These are phyloP conservation scores for Campoletis sonorensis DNA, from an alignment of 1,140 invertebrate genomes.

Conservation along the genomic window DNA sequence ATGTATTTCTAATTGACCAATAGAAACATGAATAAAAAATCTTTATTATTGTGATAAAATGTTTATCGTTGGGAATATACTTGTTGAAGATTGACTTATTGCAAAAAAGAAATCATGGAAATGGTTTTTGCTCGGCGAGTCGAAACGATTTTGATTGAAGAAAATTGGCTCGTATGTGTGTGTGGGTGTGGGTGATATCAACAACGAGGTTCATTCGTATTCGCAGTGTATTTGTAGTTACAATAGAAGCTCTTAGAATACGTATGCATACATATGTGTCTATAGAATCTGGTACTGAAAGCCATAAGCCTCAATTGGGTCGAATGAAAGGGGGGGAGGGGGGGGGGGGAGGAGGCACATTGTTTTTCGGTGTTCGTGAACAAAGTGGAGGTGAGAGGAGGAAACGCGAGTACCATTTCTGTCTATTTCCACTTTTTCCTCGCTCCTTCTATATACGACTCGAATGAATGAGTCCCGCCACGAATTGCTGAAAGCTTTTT, in stretches of 20 bases:
- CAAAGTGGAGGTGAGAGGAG: constrained; percentile 34
- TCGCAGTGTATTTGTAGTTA: background rate
- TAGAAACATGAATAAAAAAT: too few species aligned
- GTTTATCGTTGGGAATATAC: background rate
- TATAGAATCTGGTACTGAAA: constrained; percentile 17
- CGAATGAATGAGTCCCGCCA: constrained; percentile 30
- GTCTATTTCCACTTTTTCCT: background rate
- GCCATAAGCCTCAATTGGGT: constrained; percentile 33
- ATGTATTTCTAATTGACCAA: too few species aligned
- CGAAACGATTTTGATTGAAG: background rate
- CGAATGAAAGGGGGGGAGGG: constrained; percentile 1
- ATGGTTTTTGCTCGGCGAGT: background rate
- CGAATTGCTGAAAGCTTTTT: constrained; percentile 39
- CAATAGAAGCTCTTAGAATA: constrained; percentile 4
- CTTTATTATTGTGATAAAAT: background rate
- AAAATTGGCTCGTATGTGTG: background rate
- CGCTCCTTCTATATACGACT: background rate
- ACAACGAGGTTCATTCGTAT: background rate
- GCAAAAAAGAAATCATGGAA: background rate
- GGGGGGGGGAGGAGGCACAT: background rate
- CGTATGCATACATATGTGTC: background rate
- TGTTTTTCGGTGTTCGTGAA: constrained; percentile 26
- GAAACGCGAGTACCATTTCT: background rate
- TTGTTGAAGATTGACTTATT: background rate
- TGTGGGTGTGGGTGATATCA: background rate